Conservation (phyloP, 2,113 vertebrate species). For the Malurus alboscapulatus region DNA sequence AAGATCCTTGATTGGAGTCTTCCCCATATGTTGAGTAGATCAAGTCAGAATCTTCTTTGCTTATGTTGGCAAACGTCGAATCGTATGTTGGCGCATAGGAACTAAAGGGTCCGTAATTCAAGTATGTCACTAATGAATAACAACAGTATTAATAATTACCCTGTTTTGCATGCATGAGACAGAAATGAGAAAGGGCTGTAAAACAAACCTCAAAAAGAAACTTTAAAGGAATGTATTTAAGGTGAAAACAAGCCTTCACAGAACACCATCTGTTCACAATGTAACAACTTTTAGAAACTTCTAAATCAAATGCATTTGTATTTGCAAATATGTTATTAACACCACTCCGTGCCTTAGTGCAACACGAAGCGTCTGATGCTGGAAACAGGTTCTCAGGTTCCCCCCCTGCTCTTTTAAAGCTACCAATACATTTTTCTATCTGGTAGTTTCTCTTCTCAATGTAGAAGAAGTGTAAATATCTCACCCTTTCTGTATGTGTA, state of each 20-base stretch:
- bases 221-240: background rate
- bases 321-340: background rate
- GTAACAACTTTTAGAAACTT: background rate
- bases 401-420: background rate
- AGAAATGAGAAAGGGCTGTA: background rate
- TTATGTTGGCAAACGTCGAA: conserved; percentile 93
- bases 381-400: background rate
- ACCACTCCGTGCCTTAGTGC: background rate
- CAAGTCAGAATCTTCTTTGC: conserved; percentile 95
- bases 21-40: conserved; percentile 91
- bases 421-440: background rate
- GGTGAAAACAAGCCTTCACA: background rate
- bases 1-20: conserved; percentile 83
- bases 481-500: background rate
- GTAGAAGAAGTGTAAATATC: rapidly evolving
- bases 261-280: background rate
- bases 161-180: background rate
- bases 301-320: background rate
- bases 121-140: conserved; percentile 84
- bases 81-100: conserved; percentile 94
- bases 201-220: background rate
- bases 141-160: background rate
- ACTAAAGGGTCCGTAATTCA: conserved; percentile 94
- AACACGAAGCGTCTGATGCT: background rate
- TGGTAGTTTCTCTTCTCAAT: background rate